Conservation (phyloP, 2,797 vertebrate genomes). For the Coracias cyanogaster region DNA sequence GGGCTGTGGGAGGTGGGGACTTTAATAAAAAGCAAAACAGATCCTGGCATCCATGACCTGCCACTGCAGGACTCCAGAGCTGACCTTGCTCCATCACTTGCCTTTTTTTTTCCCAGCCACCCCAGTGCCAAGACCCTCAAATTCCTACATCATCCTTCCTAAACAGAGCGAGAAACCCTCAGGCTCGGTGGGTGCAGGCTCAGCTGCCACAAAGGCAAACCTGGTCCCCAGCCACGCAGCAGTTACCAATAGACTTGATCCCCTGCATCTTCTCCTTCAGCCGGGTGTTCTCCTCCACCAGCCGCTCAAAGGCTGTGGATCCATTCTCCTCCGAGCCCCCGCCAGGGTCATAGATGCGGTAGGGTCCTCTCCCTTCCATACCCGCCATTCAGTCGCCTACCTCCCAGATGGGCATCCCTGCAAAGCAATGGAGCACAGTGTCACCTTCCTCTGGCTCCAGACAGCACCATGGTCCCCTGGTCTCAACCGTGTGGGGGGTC, state of each 20-base stretch:
- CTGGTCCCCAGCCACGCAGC: not conserved
- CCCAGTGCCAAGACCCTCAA: not conserved
- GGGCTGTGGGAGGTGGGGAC: not conserved
- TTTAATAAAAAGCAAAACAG: not conserved
- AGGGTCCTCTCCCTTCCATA: conserved; percentile 97
- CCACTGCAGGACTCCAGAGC: not conserved
- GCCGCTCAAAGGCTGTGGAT: conserved; percentile 86
- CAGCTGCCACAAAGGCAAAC: not conserved
- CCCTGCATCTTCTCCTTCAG: conserved; percentile 96
- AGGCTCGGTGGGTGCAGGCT: not conserved
- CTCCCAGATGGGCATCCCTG: conserved; percentile 68
- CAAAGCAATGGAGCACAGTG: conserved; percentile 22
- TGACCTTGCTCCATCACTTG: not conserved
- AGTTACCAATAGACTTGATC: conserved; percentile 93
- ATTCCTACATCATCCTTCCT: not conserved
- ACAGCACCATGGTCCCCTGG: fast-evolving
- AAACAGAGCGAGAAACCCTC: not conserved
- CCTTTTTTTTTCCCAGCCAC: not conserved
- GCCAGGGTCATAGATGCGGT: conserved; percentile 97
- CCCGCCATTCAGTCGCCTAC: conserved; percentile 56
- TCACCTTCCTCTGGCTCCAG: not conserved
- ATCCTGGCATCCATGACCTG: fast-evolving
- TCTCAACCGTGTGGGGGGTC: fast-evolving
- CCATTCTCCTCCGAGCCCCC: conserved; percentile 80
- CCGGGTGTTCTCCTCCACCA: conserved; percentile 92